Evolutionary conservation across 2,113 vertebrate genomes (phyloP).

Genomic region (Spea bombifrons): DNA sequence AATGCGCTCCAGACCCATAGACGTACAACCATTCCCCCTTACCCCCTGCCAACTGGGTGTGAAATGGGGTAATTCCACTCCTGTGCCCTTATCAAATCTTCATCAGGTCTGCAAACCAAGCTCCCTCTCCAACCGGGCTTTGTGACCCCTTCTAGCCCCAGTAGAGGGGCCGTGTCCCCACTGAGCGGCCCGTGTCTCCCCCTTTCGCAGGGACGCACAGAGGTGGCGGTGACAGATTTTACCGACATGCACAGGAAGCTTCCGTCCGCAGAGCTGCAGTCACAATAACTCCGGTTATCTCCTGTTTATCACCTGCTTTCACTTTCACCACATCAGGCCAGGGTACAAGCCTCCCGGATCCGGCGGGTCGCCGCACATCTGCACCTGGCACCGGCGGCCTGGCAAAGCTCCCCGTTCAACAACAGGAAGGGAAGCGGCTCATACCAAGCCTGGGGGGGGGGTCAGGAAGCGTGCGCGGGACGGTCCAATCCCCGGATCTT

Average conservation of each 20-base stretch:
- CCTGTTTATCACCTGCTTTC: slow-evolving; percentile 30
- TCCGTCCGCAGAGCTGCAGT: background rate
- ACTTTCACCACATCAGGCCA: slow-evolving; percentile 21
- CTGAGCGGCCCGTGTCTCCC: too few relatives aligned
- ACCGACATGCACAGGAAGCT: slow-evolving; percentile 14
- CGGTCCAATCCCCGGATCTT: background rate
- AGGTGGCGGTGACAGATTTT: background rate
- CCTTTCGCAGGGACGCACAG: too few relatives aligned
- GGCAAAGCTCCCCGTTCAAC: background rate
- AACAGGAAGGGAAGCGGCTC: background rate
- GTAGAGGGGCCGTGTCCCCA: too few relatives aligned
- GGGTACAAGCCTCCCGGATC: background rate
- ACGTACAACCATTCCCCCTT: too few relatives aligned
- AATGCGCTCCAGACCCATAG: too few relatives aligned
- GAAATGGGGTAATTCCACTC: too few relatives aligned
- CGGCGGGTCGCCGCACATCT: slow-evolving; percentile 28
- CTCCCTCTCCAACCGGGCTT: too few relatives aligned
- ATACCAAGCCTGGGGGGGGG: too few relatives aligned
- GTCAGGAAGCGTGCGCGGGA: background rate
- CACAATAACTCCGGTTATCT: background rate
- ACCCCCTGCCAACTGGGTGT: too few relatives aligned
- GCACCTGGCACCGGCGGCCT: slow-evolving; percentile 5
- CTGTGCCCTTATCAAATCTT: too few relatives aligned
- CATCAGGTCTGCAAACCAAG: too few relatives aligned
- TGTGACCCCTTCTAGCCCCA: too few relatives aligned